Conservation (phyloP, 2,888 invertebrate genomes). For the Leucozona laternaria region DNA sequence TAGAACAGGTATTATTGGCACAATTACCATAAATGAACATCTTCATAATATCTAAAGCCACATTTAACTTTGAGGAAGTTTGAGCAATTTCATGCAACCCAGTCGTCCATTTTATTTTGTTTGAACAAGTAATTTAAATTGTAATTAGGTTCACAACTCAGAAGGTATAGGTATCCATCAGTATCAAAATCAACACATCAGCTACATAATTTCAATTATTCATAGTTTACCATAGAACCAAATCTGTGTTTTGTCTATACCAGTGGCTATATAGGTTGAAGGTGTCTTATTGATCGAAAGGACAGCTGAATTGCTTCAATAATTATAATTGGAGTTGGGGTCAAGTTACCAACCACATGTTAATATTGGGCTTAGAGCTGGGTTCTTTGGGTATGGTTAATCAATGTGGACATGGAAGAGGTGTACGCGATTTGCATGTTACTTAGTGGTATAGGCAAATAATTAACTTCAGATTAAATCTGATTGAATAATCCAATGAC, state of each 20-base stretch:
- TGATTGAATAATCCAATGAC: neutral
- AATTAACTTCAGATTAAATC: slow-evolving; percentile 59
- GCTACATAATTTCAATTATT: slow-evolving; percentile 22
- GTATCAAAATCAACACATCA: slow-evolving; percentile 18
- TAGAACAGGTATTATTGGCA: too few species aligned
- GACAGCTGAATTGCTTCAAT: neutral
- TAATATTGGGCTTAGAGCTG: neutral
- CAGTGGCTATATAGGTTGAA: too few species aligned
- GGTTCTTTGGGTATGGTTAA: neutral
- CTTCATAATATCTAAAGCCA: too few species aligned
- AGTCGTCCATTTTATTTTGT: too few species aligned
- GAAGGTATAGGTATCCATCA: neutral
- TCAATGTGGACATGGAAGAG: slow-evolving; percentile 12
- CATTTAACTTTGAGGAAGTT: too few species aligned
- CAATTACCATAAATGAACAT: too few species aligned
- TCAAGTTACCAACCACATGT: slow-evolving; percentile 31
- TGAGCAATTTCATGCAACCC: too few species aligned
- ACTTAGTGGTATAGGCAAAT: slow-evolving; percentile 41
- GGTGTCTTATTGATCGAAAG: neutral
- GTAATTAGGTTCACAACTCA: neutral
- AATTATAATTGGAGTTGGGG: neutral
- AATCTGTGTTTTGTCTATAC: neutral
- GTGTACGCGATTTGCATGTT: slow-evolving; percentile 24
- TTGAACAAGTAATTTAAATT: neutral
- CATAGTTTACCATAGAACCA: neutral